Conservation (phyloP, 2,113 vertebrate genomes). For the Python bivittatus region DNA sequence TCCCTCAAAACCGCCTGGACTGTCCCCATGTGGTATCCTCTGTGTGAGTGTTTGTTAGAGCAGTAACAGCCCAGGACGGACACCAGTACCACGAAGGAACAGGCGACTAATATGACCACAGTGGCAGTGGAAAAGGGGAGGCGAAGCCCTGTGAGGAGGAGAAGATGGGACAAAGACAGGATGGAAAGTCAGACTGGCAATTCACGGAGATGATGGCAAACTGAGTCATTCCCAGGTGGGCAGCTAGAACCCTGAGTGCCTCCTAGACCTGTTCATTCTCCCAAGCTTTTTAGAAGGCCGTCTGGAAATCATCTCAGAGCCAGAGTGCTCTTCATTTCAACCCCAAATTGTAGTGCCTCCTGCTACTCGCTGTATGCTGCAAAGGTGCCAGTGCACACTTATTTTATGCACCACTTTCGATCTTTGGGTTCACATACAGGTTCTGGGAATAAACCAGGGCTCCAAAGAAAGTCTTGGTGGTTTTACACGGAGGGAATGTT, state of each 20-base stretch:
- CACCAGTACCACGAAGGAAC: not conserved
- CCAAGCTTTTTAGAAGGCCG: not conserved
- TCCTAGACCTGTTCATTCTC: not conserved
- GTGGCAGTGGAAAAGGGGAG: not conserved
- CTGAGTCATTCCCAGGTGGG: no score
- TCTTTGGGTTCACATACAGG: no score
- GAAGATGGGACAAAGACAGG: not conserved
- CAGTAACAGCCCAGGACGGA: slow-evolving; percentile 27
- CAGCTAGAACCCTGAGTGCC: not conserved
- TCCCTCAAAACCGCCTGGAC: not conserved
- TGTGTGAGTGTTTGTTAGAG: not conserved
- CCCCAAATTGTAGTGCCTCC: not conserved
- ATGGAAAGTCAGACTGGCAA: not conserved
- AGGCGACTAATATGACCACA: slow-evolving; percentile 42
- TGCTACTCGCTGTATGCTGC: not conserved
- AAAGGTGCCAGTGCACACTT: not conserved
- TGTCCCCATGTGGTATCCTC: not conserved
- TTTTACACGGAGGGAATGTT: not conserved
- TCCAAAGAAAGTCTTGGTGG: not conserved
- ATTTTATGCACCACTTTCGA: not conserved
- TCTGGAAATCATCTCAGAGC: not conserved
- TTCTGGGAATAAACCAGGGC: not conserved
- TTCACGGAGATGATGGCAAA: not conserved
- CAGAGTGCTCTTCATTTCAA: not conserved
- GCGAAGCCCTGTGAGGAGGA: not conserved